Conservation (phyloP, 2,888 invertebrate species). For the Chaitophorus viminalis region DNA sequence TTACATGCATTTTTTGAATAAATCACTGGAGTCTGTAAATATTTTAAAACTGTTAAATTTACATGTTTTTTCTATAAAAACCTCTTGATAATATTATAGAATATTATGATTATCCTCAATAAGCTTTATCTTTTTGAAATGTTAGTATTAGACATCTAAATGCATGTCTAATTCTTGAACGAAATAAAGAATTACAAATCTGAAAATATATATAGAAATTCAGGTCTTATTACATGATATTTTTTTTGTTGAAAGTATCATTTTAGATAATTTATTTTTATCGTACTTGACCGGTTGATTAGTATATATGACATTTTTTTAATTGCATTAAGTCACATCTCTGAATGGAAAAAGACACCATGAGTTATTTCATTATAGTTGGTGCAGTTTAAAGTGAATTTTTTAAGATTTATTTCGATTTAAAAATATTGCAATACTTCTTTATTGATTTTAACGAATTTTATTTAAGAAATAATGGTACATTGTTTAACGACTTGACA, state of each 20-base stretch:
- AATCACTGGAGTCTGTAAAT: conserved; percentile 21
- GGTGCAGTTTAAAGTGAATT: too few species aligned
- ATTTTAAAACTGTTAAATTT: conserved; percentile 32
- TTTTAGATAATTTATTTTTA: too few species aligned
- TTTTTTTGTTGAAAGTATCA: background rate
- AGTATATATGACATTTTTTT: too few species aligned
- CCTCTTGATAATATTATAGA: conserved; percentile 2
- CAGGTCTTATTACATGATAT: background rate
- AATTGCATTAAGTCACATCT: too few species aligned
- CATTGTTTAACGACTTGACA: background rate
- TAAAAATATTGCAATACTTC: too few species aligned
- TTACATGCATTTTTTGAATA: conserved; percentile 39
- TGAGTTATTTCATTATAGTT: too few species aligned
- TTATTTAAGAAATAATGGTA: too few species aligned
- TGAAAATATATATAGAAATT: background rate
- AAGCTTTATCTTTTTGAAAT: background rate
- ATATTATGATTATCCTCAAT: background rate
- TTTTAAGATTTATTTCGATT: too few species aligned
- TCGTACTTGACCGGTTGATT: too few species aligned
- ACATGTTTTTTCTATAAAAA: conserved; percentile 10
- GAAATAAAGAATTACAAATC: background rate
- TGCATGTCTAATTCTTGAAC: background rate
- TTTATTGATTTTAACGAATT: background rate
- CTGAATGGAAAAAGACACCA: too few species aligned
- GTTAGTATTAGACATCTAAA: background rate